Conservation (phyloP, 1,140 invertebrate genomes). For the Euschistus heros region DNA sequence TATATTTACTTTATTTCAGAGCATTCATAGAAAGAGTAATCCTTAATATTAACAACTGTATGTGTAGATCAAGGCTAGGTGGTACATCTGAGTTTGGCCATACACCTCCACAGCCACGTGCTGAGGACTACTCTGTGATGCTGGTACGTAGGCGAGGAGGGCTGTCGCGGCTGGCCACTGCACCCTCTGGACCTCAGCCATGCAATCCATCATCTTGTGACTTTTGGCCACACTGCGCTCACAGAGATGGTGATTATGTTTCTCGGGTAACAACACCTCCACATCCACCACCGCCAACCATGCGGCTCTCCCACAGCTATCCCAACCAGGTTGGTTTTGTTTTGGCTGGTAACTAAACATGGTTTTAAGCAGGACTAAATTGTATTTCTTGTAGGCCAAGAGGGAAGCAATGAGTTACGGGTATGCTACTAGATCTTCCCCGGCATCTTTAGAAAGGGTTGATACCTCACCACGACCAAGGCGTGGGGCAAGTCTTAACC, state of each 20-base stretch:
- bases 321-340: slow-evolving; percentile 32
- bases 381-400: not conserved
- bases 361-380: too few relatives aligned
- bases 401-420: not conserved
- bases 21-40: too few relatives aligned
- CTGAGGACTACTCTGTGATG: slow-evolving; percentile 16
- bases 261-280: slow-evolving; percentile 22
- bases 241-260: slow-evolving; percentile 35
- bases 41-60: not conserved
- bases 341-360: too few relatives aligned
- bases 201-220: slow-evolving; percentile 44
- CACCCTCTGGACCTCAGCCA: slow-evolving; percentile 28
- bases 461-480: slow-evolving; percentile 24
- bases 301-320: slow-evolving; percentile 46
- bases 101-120: slow-evolving; percentile 20
- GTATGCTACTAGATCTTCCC: slow-evolving; percentile 28
- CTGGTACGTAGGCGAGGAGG: slow-evolving; percentile 8
- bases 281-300: slow-evolving; percentile 30
- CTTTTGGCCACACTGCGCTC: slow-evolving; percentile 46
- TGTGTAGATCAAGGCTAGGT: slow-evolving; percentile 33
- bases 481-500: slow-evolving; percentile 25
- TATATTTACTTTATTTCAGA: too few relatives aligned
- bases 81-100: slow-evolving; percentile 30
- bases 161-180: slow-evolving; percentile 19
- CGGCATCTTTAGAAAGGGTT: slow-evolving; percentile 33